Base-by-base conservation (phyloP, 2,888 invertebrate genomes). In the Torymus auratus region DNA sequence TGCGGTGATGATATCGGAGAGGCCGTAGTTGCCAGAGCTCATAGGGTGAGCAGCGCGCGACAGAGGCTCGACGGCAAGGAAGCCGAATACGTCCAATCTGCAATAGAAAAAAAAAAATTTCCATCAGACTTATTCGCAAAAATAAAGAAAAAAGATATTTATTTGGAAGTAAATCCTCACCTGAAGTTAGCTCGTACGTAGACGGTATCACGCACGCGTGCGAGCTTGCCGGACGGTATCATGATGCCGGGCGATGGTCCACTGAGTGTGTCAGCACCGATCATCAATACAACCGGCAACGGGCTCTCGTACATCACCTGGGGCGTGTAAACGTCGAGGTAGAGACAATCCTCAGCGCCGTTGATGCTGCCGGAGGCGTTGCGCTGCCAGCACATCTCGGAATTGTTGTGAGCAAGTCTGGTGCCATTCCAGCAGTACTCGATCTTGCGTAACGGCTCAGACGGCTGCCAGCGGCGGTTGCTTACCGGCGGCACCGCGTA, bases 111-210 rank as follows among this genome's bases (percentile, higher is more conserved):
- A 13, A 11, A 41, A n/a, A 23, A 2, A 4, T 41, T 53, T n/a
- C 13, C 10, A 28, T 12, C 4, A 17, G 11, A 67, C 2, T 53
- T 7, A 14, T 52, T 20, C 20, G 20, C 2, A 52, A 13, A 12
- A 17, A 17, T 12, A 53, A 23, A 28, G 12, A 14, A 67, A 52
- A 64, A 41, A 41, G 61, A 28, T 13, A 61, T 13, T 0, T 41
- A 23, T 61, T 13, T 13, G 17, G 5, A 23, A 28, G 2, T 73
- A 0, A 95, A 41, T 41, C 41, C 95, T 81, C 95, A 91, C 86
- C 97, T 93, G 91, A 97, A 97, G 88, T 97, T 97, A 3, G 97
- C 96, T 82, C 96, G 93, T 1, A 98, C 97, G 88, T 96, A 96
- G 10, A 98, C 94, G 1, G 96, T 95, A 88, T 97, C 96, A 81